Evolutionary conservation across 2,797 vertebrate genomes (phyloP), one percentile per base, ranked within the genome.

Genomic region (Bucorvus abyssinicus): DNA sequence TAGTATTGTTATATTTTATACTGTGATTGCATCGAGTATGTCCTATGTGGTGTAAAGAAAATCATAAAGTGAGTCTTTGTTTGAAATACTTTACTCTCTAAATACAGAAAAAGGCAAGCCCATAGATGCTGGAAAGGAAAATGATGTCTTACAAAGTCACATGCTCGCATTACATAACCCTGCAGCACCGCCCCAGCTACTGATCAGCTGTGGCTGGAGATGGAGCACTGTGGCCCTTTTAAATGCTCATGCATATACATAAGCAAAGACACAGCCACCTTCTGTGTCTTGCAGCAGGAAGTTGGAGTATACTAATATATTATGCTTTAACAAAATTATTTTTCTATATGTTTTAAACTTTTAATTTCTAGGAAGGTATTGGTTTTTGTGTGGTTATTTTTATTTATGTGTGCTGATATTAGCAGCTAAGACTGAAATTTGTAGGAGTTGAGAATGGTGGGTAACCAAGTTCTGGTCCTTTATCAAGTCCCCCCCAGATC

Each of bases 181-280:
- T 95, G 94, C 84, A 92, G 74, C 92, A 95, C 40, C 93, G 73
- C 65, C 73, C n/a, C 87, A 94, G 95, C 95, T 90, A 68, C 60
- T 80, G 71, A 91, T 94, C 63, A 74, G 34, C 79, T 57, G 36
- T 53, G 53, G 34, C 82, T 91, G 64, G 34, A 78, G 73, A 32
- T 15, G 27, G 65, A 82, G 56, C 52, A 32, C 64, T 2, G 1
- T 70, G 60, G 30, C 67, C 40, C 57, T 89, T 90, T 74, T 36
- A 95, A 86, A 59, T 82, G 34, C 40, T 60, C 45, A 57, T 57
- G 42, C 78, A 84, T 83, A 65, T 40, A 61, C n/a, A 83, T 38
- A 20, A 80, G 44, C 12, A 77, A 86, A 79, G 3, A 3, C 21
- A 40, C 14, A 30, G 57, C 50, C 30, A 42, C 65, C 44, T 89